phyloP scores from a whole-genome alignment of 2,797 vertebrate species.

The Siniperca scherzeri region DNA sequence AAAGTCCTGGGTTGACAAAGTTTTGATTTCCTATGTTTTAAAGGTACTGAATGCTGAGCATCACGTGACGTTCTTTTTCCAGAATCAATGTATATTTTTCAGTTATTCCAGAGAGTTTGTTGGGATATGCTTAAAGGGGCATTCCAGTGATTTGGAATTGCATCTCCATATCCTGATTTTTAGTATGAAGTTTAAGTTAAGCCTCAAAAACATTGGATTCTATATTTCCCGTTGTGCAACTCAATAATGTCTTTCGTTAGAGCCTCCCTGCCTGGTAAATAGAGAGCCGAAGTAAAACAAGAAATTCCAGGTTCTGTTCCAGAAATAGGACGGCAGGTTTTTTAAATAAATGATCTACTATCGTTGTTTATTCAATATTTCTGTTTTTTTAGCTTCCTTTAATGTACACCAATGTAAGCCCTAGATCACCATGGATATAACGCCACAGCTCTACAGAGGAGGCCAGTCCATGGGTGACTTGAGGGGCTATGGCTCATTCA shows the following conservation, averaged over 20 bases:
- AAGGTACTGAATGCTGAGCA: neutral
- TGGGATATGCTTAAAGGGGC: neutral
- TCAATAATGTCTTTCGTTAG: neutral
- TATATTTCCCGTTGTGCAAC: neutral
- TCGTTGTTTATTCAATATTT: too few species aligned
- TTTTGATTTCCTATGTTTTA: neutral
- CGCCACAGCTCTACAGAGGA: too few species aligned
- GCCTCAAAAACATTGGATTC: neutral
- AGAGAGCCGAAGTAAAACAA: neutral
- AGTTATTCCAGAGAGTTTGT: too few species aligned
- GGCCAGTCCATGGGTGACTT: neutral
- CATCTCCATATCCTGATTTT: neutral
- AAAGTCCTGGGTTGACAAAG: neutral
- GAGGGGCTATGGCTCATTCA: neutral
- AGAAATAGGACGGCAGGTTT: too few species aligned
- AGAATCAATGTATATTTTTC: neutral
- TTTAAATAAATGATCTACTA: too few species aligned
- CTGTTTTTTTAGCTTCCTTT: too few species aligned
- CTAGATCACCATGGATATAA: too few species aligned
- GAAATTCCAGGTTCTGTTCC: neutral
- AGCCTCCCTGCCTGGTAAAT: neutral
- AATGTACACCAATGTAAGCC: too few species aligned
- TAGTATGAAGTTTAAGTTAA: neutral
- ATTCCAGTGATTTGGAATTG: neutral
- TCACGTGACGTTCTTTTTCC: neutral